A percentile compares a stretch with the other conserved stretches of the same genome.
These are phyloP conservation scores for Medauroidea extradentata DNA, from an alignment of 1,140 invertebrate species.

Conservation along the genomic window DNA sequence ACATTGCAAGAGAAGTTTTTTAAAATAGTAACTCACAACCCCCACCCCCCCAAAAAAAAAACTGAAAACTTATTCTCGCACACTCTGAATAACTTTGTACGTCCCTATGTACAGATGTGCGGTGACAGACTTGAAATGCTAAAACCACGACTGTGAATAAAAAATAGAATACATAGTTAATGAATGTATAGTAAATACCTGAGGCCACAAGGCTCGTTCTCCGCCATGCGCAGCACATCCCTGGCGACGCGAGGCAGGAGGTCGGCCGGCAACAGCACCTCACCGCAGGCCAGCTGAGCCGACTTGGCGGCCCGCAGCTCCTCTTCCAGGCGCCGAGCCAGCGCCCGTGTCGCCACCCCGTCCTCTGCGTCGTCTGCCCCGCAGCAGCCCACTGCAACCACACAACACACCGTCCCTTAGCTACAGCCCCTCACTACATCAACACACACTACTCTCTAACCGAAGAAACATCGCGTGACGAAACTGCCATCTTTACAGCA, in stretches of 20 bases:
- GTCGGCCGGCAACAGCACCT: conserved; percentile 74
- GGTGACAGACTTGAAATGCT: too few species aligned
- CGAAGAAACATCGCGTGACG: neutral
- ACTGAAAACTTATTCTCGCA: too few species aligned
- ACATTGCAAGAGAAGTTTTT: too few species aligned
- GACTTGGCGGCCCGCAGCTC: conserved; percentile 72
- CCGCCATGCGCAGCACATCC: conserved; percentile 72
- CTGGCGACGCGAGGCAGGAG: conserved; percentile 67
- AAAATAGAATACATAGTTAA: too few species aligned
- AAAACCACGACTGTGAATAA: too few species aligned
- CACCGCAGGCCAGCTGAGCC: conserved; percentile 69
- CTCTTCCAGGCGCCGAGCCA: conserved; percentile 66
- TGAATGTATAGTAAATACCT: too few species aligned
- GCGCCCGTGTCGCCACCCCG: conserved; percentile 36
- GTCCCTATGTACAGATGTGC: too few species aligned
- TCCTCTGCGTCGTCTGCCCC: conserved; percentile 15
- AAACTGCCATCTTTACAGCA: neutral
- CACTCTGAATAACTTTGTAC: too few species aligned
- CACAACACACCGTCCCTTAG: neutral
- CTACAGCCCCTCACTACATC: neutral
- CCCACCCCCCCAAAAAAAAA: too few species aligned
- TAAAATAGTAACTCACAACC: too few species aligned
- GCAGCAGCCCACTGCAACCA: conserved; percentile 9
- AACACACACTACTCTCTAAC: neutral
- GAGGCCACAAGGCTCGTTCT: conserved; percentile 79